Evolutionary conservation across 2,797 vertebrate genomes (phyloP).

Genomic region (Cygnus olor): DNA sequence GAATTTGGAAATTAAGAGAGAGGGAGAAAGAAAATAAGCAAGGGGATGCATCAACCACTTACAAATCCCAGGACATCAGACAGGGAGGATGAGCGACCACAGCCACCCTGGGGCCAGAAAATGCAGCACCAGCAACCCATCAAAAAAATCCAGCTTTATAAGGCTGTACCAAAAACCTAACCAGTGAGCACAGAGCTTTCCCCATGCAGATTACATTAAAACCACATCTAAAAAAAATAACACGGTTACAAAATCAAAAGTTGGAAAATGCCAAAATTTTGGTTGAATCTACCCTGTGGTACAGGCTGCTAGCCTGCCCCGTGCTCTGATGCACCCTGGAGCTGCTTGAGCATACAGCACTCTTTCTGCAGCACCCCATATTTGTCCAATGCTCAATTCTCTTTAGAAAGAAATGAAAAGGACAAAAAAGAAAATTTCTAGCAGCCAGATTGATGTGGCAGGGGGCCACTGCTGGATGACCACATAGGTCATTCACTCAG

Average conservation of each 20-base stretch:
- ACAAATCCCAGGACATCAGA: not conserved
- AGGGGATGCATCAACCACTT: not conserved
- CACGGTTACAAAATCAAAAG: not conserved
- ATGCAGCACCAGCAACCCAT: not conserved
- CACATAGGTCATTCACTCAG: accelerated
- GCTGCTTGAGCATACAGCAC: accelerated
- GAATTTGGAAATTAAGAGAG: slow-evolving; percentile 13
- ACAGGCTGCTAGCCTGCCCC: accelerated
- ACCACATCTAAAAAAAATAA: not conserved
- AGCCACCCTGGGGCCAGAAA: not conserved
- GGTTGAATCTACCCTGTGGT: not conserved
- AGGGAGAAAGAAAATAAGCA: slow-evolving; percentile 4
- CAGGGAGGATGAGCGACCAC: accelerated
- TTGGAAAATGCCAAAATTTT: not conserved
- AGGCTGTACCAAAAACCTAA: not conserved
- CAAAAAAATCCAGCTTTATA: not conserved
- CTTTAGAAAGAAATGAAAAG: not conserved
- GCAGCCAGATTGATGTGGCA: not conserved
- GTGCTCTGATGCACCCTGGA: accelerated
- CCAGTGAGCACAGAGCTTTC: not conserved
- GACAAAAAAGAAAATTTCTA: not conserved
- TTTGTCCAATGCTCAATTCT: not conserved
- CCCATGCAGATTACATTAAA: not conserved
- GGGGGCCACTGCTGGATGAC: too few species aligned
- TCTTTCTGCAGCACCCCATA: not conserved